These are phyloP conservation scores for Phortica magna DNA, from an alignment of 2,888 invertebrate species.

Conservation along the genomic window DNA sequence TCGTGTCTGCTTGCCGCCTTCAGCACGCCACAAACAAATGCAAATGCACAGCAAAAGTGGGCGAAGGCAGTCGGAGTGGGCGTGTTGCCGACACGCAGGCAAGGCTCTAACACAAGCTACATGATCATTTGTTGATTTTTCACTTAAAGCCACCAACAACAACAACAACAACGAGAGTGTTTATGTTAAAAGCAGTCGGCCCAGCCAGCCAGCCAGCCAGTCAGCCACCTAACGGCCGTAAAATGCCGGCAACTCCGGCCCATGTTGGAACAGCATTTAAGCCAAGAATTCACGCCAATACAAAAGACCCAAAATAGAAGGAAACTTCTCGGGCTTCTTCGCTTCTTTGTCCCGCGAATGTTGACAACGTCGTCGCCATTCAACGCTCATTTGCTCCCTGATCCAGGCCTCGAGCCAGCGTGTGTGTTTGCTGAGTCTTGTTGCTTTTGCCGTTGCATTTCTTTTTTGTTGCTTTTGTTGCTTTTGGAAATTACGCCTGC, in stretches of 20 bases:
- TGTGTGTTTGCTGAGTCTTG: constrained; percentile 38
- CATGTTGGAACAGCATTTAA: constrained; percentile 13
- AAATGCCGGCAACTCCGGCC: constrained; percentile 7
- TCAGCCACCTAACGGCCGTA: background rate
- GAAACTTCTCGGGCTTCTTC: background rate
- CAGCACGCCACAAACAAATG: constrained; percentile 24
- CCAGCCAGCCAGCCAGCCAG: background rate
- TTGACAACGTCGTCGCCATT: background rate
- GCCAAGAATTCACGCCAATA: constrained; percentile 11
- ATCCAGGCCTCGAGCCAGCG: background rate
- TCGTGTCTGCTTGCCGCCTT: constrained; percentile 15
- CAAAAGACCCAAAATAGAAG: background rate
- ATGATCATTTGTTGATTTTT: constrained; percentile 72
- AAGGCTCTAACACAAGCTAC: constrained; percentile 44
- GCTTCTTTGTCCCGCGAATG: no score
- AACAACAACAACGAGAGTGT: background rate
- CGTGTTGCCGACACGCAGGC: background rate
- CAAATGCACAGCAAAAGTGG: constrained; percentile 2
- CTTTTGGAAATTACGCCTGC: constrained; percentile 63
- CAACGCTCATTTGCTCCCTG: background rate
- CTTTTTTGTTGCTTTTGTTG: background rate
- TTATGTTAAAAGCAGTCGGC: background rate
- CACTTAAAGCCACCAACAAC: constrained; percentile 65
- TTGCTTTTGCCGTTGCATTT: constrained; percentile 40
- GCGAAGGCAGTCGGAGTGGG: background rate